Percentiles rank a stretch among this genome's conserved stretches.
Conservation (phyloP, 1,140 invertebrate genomes). For the Aphelenchoides fujianensis region DNA sequence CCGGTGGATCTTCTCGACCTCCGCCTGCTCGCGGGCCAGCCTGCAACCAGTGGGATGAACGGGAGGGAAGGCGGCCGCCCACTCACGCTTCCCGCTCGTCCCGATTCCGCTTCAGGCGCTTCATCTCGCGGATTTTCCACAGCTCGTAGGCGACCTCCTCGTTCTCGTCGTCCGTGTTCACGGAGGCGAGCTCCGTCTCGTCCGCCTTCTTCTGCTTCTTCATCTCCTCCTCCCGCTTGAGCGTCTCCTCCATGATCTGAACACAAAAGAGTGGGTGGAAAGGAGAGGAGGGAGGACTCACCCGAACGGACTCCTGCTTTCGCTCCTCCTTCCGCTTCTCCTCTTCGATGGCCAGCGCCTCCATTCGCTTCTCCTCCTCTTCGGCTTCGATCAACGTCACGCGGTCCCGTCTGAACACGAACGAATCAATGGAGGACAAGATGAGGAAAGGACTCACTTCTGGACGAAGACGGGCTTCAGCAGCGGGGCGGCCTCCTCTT, state of each 20-base stretch:
- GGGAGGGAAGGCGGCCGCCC: constrained; percentile 27
- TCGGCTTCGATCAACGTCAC: constrained; percentile 92
- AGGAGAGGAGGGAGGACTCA: constrained; percentile 60
- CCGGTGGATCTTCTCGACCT: constrained; percentile 83
- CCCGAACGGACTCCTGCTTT: constrained; percentile 76
- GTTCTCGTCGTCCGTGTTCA: constrained; percentile 95
- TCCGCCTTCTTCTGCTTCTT: constrained; percentile 64
- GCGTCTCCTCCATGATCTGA: constrained; percentile 81
- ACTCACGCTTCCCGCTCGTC: constrained; percentile 84
- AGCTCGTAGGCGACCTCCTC: constrained; percentile 89
- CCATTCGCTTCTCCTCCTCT: constrained; percentile 78
- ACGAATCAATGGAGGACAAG: not conserved
- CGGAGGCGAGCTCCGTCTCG: constrained; percentile 71
- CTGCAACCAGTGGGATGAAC: constrained; percentile 56
- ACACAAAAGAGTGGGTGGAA: constrained; percentile 25
- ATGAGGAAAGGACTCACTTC: constrained; percentile 67
- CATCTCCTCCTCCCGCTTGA: constrained; percentile 69
- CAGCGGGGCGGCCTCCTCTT: constrained; percentile 78
- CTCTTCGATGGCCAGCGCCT: constrained; percentile 76
- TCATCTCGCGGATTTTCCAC: constrained; percentile 94
- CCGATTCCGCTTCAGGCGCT: constrained; percentile 87
- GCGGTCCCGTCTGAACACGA: constrained; percentile 71
- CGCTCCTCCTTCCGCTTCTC: constrained; percentile 78
- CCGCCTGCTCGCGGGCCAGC: constrained; percentile 74
- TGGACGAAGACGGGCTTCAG: constrained; percentile 95